Conservation (phyloP, 2,888 invertebrate genomes). For the Epinotia nisella region DNA sequence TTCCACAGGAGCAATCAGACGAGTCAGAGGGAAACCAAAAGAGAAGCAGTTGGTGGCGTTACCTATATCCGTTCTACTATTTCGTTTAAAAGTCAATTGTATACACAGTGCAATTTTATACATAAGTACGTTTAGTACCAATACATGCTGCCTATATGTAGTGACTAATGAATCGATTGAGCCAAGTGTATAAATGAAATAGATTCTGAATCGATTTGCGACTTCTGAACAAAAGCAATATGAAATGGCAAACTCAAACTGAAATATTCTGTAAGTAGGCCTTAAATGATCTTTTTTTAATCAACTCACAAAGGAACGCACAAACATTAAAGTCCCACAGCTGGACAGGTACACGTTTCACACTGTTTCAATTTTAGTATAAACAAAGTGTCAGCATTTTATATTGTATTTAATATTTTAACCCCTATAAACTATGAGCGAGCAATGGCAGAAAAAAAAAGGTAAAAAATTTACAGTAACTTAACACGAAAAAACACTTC, state of each 20-base stretch:
- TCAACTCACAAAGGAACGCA: slow-evolving; percentile 5
- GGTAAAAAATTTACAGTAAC: not conserved
- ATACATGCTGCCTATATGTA: not conserved
- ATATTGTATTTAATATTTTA: slow-evolving; percentile 25
- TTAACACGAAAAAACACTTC: not conserved
- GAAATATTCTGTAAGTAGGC: not conserved
- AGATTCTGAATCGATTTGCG: not conserved
- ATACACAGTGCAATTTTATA: slow-evolving; percentile 22
- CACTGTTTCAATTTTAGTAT: not conserved
- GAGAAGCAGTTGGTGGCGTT: slow-evolving; percentile 81
- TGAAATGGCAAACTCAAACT: no score
- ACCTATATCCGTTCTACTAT: slow-evolving; percentile 85
- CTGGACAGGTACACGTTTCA: not conserved
- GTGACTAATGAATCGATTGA: not conserved
- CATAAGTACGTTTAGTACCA: not conserved
- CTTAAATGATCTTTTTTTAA: not conserved
- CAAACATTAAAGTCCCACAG: slow-evolving; percentile 5
- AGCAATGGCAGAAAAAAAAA: slow-evolving; percentile 3
- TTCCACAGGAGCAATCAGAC: slow-evolving; percentile 46
- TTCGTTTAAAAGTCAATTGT: slow-evolving; percentile 65
- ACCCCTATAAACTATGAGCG: slow-evolving; percentile 37
- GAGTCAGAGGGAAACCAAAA: slow-evolving; percentile 54
- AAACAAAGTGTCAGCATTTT: slow-evolving; percentile 19
- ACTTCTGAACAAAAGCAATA: not conserved
- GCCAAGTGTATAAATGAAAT: not conserved